These are phyloP conservation scores for Andrena praecox DNA, from an alignment of 2,888 invertebrate genomes.

Conservation along the genomic window DNA sequence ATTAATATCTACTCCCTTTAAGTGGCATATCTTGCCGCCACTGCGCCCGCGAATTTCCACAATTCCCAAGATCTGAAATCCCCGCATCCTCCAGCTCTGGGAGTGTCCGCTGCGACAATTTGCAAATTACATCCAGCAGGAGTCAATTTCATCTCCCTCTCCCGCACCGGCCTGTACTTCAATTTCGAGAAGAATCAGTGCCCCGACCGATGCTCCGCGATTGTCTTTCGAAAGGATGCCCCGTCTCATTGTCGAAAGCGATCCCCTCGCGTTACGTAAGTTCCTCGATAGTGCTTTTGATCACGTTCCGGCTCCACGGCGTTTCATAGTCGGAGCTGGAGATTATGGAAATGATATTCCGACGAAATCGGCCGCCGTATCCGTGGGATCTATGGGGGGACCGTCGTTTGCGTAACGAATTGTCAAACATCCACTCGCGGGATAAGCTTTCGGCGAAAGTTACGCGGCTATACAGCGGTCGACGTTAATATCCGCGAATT, in stretches of 20 bases:
- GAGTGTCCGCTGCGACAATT: neutral
- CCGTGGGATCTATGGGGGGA: constrained; percentile 20
- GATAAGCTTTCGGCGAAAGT: constrained; percentile 27
- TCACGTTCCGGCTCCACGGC: constrained; percentile 22
- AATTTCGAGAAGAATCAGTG: neutral
- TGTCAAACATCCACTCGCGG: constrained; percentile 28
- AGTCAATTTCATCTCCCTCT: neutral
- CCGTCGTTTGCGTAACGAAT: constrained; percentile 46
- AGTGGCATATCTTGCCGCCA: neutral
- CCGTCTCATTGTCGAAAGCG: constrained; percentile 10
- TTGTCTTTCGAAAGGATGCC: neutral
- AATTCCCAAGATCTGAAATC: neutral
- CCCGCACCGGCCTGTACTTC: no score
- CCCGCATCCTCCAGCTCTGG: neutral
- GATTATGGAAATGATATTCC: constrained; percentile 55
- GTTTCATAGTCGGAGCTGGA: constrained; percentile 25
- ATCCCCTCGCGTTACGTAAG: constrained; percentile 23
- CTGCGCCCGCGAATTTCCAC: neutral
- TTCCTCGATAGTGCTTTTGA: constrained; percentile 23
- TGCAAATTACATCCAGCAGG: neutral
- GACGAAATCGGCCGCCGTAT: constrained; percentile 24
- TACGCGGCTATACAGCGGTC: constrained; percentile 4
- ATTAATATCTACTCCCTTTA: neutral
- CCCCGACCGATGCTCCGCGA: neutral
- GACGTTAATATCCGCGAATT: constrained; percentile 23